Evolutionary conservation across 2,113 vertebrate genomes (phyloP).

Genomic region (Strix aluco): DNA sequence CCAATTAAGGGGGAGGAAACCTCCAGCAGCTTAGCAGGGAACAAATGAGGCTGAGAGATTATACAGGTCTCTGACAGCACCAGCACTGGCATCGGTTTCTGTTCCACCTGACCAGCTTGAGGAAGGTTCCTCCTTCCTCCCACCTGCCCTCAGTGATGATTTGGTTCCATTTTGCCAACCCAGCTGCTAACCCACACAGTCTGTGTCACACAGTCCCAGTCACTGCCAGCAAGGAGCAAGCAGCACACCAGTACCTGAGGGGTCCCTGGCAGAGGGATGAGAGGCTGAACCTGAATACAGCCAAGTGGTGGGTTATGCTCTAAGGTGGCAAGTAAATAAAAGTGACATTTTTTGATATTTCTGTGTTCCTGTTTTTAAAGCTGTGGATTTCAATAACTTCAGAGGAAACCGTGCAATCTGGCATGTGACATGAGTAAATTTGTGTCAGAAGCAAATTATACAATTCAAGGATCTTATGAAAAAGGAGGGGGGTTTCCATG

Average conservation of each 20-base stretch:
- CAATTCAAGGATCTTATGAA: not conserved
- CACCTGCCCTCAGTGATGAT: not conserved
- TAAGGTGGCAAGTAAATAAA: not conserved
- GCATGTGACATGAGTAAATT: not conserved
- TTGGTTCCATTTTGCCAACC: not conserved
- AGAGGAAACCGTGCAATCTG: not conserved
- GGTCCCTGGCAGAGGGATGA: not conserved
- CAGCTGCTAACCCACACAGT: not conserved
- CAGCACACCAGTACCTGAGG: not conserved
- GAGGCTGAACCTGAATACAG: too few species aligned
- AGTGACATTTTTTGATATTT: not conserved
- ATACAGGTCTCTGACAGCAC: not conserved
- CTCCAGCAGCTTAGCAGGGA: not conserved
- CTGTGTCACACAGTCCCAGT: too few species aligned
- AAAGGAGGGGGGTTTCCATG: not conserved
- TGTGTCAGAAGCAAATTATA: not conserved
- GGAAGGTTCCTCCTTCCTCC: not conserved
- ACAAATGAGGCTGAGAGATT: not conserved
- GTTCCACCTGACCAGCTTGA: not conserved
- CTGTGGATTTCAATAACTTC: not conserved
- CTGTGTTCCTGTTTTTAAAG: not conserved
- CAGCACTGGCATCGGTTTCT: not conserved
- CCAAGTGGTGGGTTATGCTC: fast-evolving
- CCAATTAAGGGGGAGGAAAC: not conserved
- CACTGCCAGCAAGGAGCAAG: not conserved